Evolutionary conservation across 2,888 invertebrate genomes (phyloP).

Genomic region (Metallyticus violacea): DNA sequence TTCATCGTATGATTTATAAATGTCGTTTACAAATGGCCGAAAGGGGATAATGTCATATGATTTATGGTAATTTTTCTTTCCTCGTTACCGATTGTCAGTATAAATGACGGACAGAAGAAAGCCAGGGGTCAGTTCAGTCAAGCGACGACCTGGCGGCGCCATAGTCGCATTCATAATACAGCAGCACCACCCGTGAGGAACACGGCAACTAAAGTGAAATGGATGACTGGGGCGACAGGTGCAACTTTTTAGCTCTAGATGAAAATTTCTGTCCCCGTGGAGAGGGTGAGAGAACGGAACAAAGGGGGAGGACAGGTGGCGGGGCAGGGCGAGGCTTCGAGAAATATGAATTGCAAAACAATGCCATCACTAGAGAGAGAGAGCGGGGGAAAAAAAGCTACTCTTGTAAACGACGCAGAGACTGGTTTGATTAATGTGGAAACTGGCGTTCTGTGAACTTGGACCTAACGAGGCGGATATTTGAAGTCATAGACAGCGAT

Average conservation of each 20-base stretch:
- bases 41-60: neutral
- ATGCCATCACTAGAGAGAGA: neutral
- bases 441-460: neutral
- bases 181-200: neutral
- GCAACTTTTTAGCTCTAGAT: neutral
- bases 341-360: neutral
- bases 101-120: neutral
- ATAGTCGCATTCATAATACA: neutral
- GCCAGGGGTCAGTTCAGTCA: no score
- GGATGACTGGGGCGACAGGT: neutral
- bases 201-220: neutral
- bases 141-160: no score
- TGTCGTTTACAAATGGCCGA: neutral
- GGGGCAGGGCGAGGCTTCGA: neutral
- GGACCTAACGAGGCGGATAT: neutral
- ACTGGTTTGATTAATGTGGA: neutral
- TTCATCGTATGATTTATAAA: neutral
- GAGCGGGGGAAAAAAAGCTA: neutral
- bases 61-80: neutral
- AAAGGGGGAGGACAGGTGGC: neutral
- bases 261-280: no score
- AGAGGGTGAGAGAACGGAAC: no score
- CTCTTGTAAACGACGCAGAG: neutral
- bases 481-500: no score
- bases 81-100: neutral